Evolutionary conservation across 2,797 vertebrate species (phyloP).

Genomic region (Acanthiza pusilla): DNA sequence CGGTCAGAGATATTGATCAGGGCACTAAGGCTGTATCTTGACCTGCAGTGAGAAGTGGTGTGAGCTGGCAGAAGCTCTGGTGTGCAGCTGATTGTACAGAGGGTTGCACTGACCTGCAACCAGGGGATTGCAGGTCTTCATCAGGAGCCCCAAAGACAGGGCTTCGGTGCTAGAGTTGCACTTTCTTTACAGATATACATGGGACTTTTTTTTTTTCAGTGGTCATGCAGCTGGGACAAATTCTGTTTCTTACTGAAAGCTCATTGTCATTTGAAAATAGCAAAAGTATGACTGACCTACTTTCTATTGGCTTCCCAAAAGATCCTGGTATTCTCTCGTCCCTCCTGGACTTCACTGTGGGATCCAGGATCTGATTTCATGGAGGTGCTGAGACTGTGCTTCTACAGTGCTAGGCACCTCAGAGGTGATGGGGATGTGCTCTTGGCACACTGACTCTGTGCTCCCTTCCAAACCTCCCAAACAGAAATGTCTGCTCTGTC

Average conservation of each 20-base stretch:
- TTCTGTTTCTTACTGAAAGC: neutral
- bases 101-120: neutral
- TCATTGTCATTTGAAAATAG: neutral
- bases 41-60: neutral
- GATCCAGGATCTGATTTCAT: neutral
- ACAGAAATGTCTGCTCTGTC: neutral
- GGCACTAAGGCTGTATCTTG: neutral
- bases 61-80: neutral
- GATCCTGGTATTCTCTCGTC: neutral
- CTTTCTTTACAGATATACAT: neutral
- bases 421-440: neutral
- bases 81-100: fast-evolving
- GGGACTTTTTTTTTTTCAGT: neutral
- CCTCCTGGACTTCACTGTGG: neutral
- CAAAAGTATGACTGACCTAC: neutral
- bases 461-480: neutral
- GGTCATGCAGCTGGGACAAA: neutral
- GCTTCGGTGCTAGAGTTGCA: neutral
- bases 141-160: neutral
- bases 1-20: neutral
- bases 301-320: neutral
- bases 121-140: neutral
- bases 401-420: neutral
- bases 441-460: neutral
- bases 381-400: neutral